A percentile compares a stretch with the other conserved stretches of the same genome.
Evolutionary conservation across 2,888 invertebrate species (phyloP).

Genomic region (Dasypogon diadema): DNA sequence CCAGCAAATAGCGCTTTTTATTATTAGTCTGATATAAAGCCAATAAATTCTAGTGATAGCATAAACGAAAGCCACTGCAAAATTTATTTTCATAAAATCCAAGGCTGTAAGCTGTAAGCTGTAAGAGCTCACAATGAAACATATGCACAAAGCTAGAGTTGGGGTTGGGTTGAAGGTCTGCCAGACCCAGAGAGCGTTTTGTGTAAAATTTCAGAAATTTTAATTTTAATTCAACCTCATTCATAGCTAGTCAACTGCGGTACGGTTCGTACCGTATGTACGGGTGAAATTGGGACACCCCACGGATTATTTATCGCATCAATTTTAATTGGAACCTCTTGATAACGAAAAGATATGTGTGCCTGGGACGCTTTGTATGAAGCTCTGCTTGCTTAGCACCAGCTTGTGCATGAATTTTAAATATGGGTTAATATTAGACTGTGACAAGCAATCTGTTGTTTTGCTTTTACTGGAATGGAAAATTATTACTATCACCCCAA

Average conservation of each 20-base stretch:
- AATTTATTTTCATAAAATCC: slow-evolving; percentile 1
- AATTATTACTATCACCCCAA: no score
- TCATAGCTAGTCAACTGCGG: slow-evolving; percentile 17
- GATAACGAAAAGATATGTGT: slow-evolving; percentile 11
- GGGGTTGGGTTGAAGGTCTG: not conserved
- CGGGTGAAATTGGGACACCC: not conserved
- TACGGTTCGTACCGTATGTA: not conserved
- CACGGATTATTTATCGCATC: slow-evolving; percentile 40
- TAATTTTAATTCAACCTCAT: slow-evolving; percentile 21
- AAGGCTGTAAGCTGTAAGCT: no score
- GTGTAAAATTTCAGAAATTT: slow-evolving; percentile 37
- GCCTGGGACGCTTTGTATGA: no score
- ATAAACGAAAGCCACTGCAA: slow-evolving; percentile 38
- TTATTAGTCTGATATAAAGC: slow-evolving; percentile 35
- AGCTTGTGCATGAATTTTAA: no score
- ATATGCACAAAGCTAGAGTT: not conserved
- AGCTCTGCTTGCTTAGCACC: no score
- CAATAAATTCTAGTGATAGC: slow-evolving; percentile 38
- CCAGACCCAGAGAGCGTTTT: not conserved
- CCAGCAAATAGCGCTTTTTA: not conserved
- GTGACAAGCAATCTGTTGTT: no score
- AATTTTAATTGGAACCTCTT: slow-evolving; percentile 40
- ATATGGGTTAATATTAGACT: no score
- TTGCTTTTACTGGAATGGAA: no score
- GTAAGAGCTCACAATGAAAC: no score